Percentiles rank a stretch among this genome's conserved stretches.
phyloP scores from a whole-genome alignment of 1,140 invertebrate species.

The Dreissena rostriformis region DNA sequence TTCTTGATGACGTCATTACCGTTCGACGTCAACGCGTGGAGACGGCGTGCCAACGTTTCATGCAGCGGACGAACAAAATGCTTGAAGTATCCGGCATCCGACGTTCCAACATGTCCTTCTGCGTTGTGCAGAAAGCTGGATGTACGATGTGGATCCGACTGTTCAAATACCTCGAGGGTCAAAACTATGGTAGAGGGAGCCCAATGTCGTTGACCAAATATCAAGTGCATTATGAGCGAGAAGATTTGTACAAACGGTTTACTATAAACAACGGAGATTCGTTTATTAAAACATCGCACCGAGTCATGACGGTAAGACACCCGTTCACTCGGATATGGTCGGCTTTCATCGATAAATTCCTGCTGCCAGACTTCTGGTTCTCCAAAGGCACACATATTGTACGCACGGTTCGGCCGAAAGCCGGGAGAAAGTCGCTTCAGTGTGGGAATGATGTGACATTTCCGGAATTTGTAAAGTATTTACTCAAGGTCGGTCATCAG shows the following conservation, averaged over 20 bases:
- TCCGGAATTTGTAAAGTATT: slow-evolving; percentile 56
- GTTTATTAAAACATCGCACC: background rate
- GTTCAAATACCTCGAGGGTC: slow-evolving; percentile 26
- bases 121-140: slow-evolving; percentile 27
- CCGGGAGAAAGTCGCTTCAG: background rate
- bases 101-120: background rate
- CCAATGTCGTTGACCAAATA: slow-evolving; percentile 18
- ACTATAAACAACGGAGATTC: background rate
- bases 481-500: slow-evolving; percentile 18
- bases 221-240: slow-evolving; percentile 4
- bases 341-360: slow-evolving; percentile 62
- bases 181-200: background rate
- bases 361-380: slow-evolving; percentile 61
- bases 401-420: slow-evolving; percentile 28
- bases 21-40: too few species aligned
- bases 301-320: slow-evolving; percentile 57
- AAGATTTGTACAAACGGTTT: slow-evolving; percentile 18
- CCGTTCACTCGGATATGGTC: slow-evolving; percentile 63
- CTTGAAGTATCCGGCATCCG: background rate
- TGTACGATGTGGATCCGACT: slow-evolving; percentile 39
- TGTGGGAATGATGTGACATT: slow-evolving; percentile 64
- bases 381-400: slow-evolving; percentile 48
- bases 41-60: too few species aligned
- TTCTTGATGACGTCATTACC: too few species aligned
- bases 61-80: background rate